Conservation (phyloP, 1,140 invertebrate genomes). For the Papilio dardanus region DNA sequence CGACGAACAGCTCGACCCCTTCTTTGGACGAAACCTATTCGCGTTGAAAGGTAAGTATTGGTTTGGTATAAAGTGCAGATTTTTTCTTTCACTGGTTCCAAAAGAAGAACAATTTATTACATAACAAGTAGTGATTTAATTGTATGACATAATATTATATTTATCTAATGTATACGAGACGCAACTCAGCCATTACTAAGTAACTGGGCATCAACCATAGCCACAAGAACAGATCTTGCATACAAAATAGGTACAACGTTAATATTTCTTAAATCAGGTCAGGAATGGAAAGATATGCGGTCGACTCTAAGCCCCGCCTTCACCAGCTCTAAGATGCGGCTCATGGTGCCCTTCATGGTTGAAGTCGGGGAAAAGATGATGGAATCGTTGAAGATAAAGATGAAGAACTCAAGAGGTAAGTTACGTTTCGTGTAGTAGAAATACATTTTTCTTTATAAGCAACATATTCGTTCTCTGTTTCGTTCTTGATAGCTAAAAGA, state of each 20-base stretch:
- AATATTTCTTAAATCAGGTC: conserved; percentile 24
- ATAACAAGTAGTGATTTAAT: no score
- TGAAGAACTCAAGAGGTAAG: conserved; percentile 46
- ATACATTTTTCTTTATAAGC: not conserved
- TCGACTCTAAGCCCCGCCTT: conserved; percentile 82
- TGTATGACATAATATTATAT: not conserved
- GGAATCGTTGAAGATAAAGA: conserved; percentile 42
- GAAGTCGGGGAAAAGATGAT: conserved; percentile 54
- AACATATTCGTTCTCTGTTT: no score
- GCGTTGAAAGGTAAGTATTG: conserved; percentile 76
- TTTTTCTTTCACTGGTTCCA: not conserved
- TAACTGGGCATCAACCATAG: not conserved
- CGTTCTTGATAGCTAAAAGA: not conserved
- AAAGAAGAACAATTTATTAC: not conserved
- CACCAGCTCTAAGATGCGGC: conserved; percentile 81
- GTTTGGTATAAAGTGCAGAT: not conserved
- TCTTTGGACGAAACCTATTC: conserved; percentile 82
- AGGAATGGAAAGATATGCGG: conserved; percentile 71
- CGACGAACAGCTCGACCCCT: conserved; percentile 73
- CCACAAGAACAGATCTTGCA: not conserved
- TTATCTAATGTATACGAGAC: not conserved
- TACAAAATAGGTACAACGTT: not conserved
- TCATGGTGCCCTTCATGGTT: conserved; percentile 55
- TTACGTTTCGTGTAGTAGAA: not conserved
- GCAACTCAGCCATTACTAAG: not conserved